Conservation (phyloP, 2,888 invertebrate species). For the Noctua comes region DNA sequence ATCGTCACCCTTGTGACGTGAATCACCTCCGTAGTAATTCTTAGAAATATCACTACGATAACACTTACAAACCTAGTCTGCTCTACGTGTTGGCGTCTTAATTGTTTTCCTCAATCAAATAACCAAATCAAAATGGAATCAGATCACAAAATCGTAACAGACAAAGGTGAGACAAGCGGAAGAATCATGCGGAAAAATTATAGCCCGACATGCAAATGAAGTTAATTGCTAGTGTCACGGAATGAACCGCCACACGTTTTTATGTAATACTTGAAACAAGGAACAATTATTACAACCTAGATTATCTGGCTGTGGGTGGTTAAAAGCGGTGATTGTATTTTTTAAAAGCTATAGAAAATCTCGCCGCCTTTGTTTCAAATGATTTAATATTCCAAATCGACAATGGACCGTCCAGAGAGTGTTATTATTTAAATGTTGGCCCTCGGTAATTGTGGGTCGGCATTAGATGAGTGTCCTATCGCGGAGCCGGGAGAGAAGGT, state of each 20-base stretch:
- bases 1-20: slow-evolving; percentile 69
- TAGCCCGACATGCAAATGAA: slow-evolving; percentile 81
- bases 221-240: slow-evolving; percentile 77
- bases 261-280: slow-evolving; percentile 61
- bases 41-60: slow-evolving; percentile 69
- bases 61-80: slow-evolving; percentile 49
- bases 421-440: slow-evolving; percentile 63
- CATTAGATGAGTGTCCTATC: slow-evolving; percentile 66
- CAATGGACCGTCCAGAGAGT: slow-evolving; percentile 52
- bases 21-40: slow-evolving; percentile 75
- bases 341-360: slow-evolving; percentile 21
- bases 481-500: slow-evolving; percentile 60
- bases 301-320: slow-evolving; percentile 30
- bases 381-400: slow-evolving; percentile 53
- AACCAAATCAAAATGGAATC: slow-evolving; percentile 46
- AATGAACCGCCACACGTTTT: slow-evolving; percentile 66
- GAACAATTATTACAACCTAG: slow-evolving; percentile 50
- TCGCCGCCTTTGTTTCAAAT: slow-evolving; percentile 44
- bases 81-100: slow-evolving; percentile 17
- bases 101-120: slow-evolving; percentile 37
- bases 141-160: slow-evolving; percentile 68
- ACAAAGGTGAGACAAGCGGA: slow-evolving; percentile 81
- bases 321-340: slow-evolving; percentile 18
- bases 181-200: slow-evolving; percentile 74
- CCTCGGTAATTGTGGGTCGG: slow-evolving; percentile 66